Evolutionary conservation across 2,797 vertebrate genomes (phyloP), one percentile per base, ranked within the genome.

Genomic region (Florisuga fusca): DNA sequence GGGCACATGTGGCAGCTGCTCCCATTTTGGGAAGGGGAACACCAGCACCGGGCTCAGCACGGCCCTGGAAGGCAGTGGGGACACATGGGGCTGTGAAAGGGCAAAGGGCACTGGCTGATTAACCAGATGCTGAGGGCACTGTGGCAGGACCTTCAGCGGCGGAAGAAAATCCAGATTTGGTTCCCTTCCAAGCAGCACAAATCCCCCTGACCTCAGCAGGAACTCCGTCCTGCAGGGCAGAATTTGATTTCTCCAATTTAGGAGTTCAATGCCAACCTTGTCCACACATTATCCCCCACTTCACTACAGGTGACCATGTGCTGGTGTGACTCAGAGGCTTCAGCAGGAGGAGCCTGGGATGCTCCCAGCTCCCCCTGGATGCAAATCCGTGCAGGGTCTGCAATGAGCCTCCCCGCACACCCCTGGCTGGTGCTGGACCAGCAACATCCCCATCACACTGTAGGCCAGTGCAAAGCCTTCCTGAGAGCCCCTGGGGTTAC

Each of bases 331-430:
- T 61, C 69, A 7, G 48, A 41, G 64, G 59, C 64, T 73, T 79
- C 6, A 67, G 59, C 2, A 0, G 63, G 83, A 87, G 46, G 41
- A 61, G 20, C 54, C 54, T 0, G 2, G 57, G 57, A 53, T 27
- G n/a, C 53, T 22, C 1, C 0, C 1, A 1, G 73, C 36, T 86
- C 69, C 84, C 66, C 21, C 8, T 0, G 0, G 36, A 29, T 50
- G 68, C n/a, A 63, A 54, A 85, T 29, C 57, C n/a, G 7, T 5
- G 31, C 20, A 4, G 19, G 20, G 53, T 17, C n/a, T 68, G n/a
- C 2, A 14, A 54, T 36, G 76, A 75, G 61, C 71, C 43, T 43
- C 34, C 38, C 0, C 1, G 29, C 0, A 2, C 2, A 4, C 54
- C 36, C 68, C 27, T 9, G 2, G 1, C 36, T 0, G 0, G 10